Base-by-base conservation (phyloP, 2,888 invertebrate species). In the Galerucella pusilla region DNA sequence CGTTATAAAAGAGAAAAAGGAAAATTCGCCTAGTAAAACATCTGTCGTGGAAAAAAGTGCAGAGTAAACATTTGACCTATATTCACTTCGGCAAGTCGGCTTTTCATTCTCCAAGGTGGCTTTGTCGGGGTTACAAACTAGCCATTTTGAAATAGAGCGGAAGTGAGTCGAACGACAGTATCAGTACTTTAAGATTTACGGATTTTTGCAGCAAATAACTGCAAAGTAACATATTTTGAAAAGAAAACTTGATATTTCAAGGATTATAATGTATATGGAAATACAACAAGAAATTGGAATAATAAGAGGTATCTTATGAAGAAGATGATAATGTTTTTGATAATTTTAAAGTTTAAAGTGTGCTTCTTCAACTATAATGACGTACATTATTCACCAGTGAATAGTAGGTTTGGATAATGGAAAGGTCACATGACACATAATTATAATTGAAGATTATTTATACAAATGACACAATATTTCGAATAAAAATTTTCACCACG, bases 121-220 rank as follows among this genome's bases (percentile, higher is more conserved):
- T 63, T 63, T 63, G n/a, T n/a, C 63, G 63, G 42, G 35, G 52
- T 60, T 60, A 16, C 12, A 25, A 60, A 10, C 12, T 28, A 14
- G 28, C n/a, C 63, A 63, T 35, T 63, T 63, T 63, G 35, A 42
- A n/a, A 63, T 6, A 35, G 14, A 61, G 7, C 63, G 63, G 42
- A 42, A 63, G 63, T 63, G 11, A 42, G 35, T 63, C 63, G 35
- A 14, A 63, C 14, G 6, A 42, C 63, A 63, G 42, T 63, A 63
- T 63, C 10, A 63, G 35, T 42, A n/a, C 42, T 42, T 63, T 14
- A 42, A 16, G 6, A 42, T n/a, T 63, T n/a, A 10, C 20, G 57
- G 16, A 20, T 57, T 57, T 57, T 20, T 20, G 20, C 10, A 16
- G 2, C 57, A 20, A 57, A 57, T 57, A 16, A 11, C 16, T 57